phyloP scores from a whole-genome alignment of 2,888 invertebrate genomes.

The Andrena minutula region DNA sequence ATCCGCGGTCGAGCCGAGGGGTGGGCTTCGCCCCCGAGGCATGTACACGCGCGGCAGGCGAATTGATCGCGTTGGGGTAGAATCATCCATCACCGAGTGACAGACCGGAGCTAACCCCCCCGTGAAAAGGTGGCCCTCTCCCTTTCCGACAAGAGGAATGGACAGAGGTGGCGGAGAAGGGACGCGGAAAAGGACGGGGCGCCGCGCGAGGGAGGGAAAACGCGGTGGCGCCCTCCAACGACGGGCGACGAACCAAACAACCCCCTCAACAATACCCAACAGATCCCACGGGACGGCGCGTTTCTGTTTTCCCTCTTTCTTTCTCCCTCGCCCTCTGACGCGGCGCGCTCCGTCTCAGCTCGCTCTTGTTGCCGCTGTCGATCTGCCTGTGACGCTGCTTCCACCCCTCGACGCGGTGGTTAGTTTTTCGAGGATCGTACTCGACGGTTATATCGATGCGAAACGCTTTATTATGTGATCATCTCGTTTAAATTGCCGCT shows the following conservation, averaged over 20 bases:
- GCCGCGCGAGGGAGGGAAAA: constrained; percentile 54
- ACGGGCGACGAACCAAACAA: constrained; percentile 78
- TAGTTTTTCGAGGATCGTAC: constrained; percentile 24
- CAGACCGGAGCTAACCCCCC: constrained; percentile 80
- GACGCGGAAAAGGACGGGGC: constrained; percentile 38
- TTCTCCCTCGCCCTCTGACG: not conserved
- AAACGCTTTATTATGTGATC: constrained; percentile 47
- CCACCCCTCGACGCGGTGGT: constrained; percentile 21
- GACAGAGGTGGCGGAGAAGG: constrained; percentile 55
- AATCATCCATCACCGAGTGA: constrained; percentile 84
- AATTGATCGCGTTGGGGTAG: constrained; percentile 82
- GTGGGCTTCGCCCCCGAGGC: constrained; percentile 73
- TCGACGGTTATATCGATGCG: constrained; percentile 44
- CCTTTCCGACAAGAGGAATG: constrained; percentile 70
- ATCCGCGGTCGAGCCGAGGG: constrained; percentile 57
- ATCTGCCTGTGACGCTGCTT: constrained; percentile 25
- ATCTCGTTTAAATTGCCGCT: constrained; percentile 35
- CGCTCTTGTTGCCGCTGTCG: constrained; percentile 38
- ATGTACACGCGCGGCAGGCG: constrained; percentile 78
- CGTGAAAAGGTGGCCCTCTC: constrained; percentile 77
- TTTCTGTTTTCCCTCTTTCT: constrained; percentile 55
- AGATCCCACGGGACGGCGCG: constrained; percentile 76
- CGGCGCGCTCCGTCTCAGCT: constrained; percentile 22
- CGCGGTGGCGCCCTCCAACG: constrained; percentile 73
- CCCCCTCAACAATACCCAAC: constrained; percentile 78